Conservation (phyloP, 1,140 invertebrate genomes). For the Myzus persicae region DNA sequence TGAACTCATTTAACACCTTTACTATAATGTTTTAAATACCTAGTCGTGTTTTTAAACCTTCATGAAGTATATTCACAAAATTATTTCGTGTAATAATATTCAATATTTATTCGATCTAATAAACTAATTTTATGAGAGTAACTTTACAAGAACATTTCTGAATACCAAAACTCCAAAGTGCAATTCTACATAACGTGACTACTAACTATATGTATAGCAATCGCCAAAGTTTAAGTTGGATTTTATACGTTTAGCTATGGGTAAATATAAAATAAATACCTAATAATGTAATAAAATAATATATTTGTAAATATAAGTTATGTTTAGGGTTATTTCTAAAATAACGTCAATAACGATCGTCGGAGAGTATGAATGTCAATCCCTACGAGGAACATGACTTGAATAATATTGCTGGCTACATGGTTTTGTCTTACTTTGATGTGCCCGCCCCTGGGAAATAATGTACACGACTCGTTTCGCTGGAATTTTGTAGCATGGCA, state of each 20-base stretch:
- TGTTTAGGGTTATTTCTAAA: not conserved
- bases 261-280: not conserved
- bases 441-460: not conserved
- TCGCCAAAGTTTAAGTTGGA: not conserved
- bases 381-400: not conserved
- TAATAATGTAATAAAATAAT: not conserved
- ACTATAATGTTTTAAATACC: not conserved
- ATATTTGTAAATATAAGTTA: not conserved
- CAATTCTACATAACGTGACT: not conserved
- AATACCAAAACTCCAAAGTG: not conserved
- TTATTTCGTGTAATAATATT: not conserved
- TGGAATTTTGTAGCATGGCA: not conserved
- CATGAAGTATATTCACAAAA: not conserved
- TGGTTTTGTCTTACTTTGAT: not conserved
- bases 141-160: not conserved
- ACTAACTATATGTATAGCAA: not conserved
- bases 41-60: not conserved
- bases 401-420: not conserved
- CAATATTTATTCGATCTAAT: not conserved
- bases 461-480: not conserved
- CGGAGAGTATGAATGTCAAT: not conserved
- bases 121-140: not conserved
- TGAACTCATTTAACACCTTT: not conserved
- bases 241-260: not conserved
- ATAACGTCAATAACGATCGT: not conserved